Base-by-base conservation (phyloP, 2,113 vertebrate species). In the Corydoras sp. region DNA sequence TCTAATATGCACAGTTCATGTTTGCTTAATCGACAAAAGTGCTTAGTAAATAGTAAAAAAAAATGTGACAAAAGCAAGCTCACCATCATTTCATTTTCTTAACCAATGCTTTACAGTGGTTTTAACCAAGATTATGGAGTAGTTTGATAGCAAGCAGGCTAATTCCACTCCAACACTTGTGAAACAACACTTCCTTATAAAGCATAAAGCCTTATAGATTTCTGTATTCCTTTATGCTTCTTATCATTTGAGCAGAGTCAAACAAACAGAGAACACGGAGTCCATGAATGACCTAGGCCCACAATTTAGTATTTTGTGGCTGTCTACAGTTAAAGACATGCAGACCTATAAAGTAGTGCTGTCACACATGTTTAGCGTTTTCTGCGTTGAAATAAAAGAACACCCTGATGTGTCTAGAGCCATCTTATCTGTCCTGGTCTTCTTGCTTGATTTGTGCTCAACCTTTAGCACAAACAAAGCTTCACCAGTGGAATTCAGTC, bases 401-500 rank as follows among this genome's bases (percentile, higher is more conserved):
- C 43, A 43, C 35, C 76, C 79, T 84, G 85, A 81, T 68, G 0
- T 48, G 77, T 81, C 82, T 8, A 50, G 75, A 76, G 85, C 78
- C 84, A 72, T 79, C 31, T 85, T 83, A 68, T 60, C 78, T 86
- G 84, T 85, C 81, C 83, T 77, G 80, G 65, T 59, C 68, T 77
- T 81, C 85, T 78, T 76, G 72, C 82, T 86, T 85, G 84, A 89
- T 50, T 76, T 77, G 80, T 15, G 13, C 30, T 73, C 61, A 54
- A 24, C 72, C 81, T 90, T 89, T 89, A 90, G 90, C 81, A 81
- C 76, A 90, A 91, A 85, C 88, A 88, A 30, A 31, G 74, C 72
- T 72, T 81, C 4, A 73, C 83, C 89, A 89, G 80, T 30, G 73
- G 76, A 58, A 84, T 81, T 54, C 70, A 14, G 68, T 58, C 69